Evolutionary conservation across 1,140 invertebrate species (phyloP).

Genomic region (Dendrolimus punctatus): DNA sequence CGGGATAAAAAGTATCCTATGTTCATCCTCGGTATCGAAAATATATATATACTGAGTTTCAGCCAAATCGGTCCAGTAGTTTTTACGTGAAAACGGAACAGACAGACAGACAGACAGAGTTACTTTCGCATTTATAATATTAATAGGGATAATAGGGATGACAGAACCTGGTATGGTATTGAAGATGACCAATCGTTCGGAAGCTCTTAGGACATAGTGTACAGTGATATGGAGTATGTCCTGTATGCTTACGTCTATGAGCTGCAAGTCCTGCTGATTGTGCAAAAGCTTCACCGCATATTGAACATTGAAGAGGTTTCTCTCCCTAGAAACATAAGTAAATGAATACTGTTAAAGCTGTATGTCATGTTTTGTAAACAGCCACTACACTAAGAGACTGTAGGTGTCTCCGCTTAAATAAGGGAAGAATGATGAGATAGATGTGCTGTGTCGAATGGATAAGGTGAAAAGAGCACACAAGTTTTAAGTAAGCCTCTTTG

Average conservation of each 20-base stretch:
- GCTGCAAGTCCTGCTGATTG: slow-evolving; percentile 65
- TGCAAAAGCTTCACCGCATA: slow-evolving; percentile 69
- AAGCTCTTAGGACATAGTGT: slow-evolving; percentile 56
- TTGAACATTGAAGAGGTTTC: slow-evolving; percentile 58
- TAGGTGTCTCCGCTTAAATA: too few relatives aligned
- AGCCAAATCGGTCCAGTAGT: too few relatives aligned
- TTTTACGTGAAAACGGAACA: too few relatives aligned
- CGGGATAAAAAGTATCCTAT: too few relatives aligned
- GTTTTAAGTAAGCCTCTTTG: too few relatives aligned
- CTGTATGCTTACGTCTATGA: slow-evolving; percentile 72
- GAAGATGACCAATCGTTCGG: slow-evolving; percentile 55
- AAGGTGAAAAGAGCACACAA: too few relatives aligned
- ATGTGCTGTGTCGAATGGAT: too few relatives aligned
- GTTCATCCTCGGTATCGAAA: too few relatives aligned
- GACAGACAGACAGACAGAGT: too few relatives aligned
- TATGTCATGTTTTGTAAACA: background rate
- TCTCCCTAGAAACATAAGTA: slow-evolving; percentile 61
- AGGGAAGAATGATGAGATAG: too few relatives aligned
- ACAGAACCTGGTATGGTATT: slow-evolving; percentile 70
- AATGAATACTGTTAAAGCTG: background rate
- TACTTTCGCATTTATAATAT: background rate
- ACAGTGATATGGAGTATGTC: slow-evolving; percentile 69
- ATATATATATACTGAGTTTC: too few relatives aligned
- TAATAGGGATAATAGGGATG: slow-evolving; percentile 1
- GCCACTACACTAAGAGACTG: too few relatives aligned